Evolutionary conservation across 2,113 vertebrate genomes (phyloP), one percentile per base, ranked within the genome.

Genomic region (Carollia perspicillata): DNA sequence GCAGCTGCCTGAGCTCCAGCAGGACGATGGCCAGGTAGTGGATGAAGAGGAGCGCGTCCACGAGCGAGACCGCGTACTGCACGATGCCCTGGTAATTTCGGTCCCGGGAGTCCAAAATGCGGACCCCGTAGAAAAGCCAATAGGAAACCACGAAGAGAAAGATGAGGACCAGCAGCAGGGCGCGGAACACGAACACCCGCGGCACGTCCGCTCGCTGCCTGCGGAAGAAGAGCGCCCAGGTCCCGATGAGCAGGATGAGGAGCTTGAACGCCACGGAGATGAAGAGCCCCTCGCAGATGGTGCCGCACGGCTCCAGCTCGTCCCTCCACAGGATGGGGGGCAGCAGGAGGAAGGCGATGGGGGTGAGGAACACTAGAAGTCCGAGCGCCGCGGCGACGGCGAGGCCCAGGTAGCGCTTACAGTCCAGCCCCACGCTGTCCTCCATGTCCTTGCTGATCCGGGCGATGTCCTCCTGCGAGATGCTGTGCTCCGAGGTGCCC

Each of bases 401-500:
- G 95, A 99, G 97, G 69, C 99, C 99, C 77, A 99, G 97, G 93
- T 99, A 99, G 93, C 99, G 99, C 58, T 97, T 98, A 96, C 99
- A 99, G 81, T 98, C 98, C 95, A 98, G 97, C 33, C 99, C 99
- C 95, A 99, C 99, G 0, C 99, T 99, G 96, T 99, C 99, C 98
- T 99, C 99, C 97, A 99, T 97, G 97, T 99, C 99, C 97, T 99
- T 99, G 96, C 99, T 99, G 98, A 99, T 99, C 90, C 99, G 98
- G n/a, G 99, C 99, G 40, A 99, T 99, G 98, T 99, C 99, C 98
- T 99, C 99, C 97, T 99, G 99, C 33, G 99, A 99, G 37, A 99
- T 98, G 97, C 99, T 99, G 98, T 99, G 99, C 97, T 99, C 99
- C 0, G 99, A 99, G 1, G 99, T 99, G 96, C 99, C 99, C 0